Percentiles rank a stretch among this genome's conserved stretches.
Evolutionary conservation across 2,113 vertebrate genomes (phyloP).

Genomic region (Ciconia stormi): DNA sequence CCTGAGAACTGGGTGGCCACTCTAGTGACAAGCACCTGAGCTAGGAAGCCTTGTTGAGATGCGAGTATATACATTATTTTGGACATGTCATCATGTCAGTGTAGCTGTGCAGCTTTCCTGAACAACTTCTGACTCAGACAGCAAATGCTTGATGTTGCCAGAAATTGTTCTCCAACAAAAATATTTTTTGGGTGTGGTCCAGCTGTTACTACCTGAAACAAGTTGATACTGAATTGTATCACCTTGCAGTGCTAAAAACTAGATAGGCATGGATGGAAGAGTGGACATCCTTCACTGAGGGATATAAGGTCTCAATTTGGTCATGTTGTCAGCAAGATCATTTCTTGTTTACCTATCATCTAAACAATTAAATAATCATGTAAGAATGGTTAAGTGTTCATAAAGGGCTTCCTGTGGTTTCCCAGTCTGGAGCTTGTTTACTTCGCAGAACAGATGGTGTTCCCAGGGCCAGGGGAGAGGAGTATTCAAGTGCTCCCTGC

Average conservation of each 20-base stretch:
- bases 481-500: neutral
- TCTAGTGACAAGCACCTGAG: neutral
- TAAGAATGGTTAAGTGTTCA: neutral
- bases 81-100: neutral
- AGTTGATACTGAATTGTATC: neutral
- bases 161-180: neutral
- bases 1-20: neutral
- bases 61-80: neutral
- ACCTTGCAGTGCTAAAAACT: neutral
- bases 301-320: neutral
- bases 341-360: neutral
- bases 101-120: neutral
- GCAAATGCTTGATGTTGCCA: neutral
- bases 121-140: neutral
- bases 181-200: neutral
- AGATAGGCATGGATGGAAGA: neutral
- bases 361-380: neutral
- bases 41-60: neutral
- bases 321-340: neutral
- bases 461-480: neutral
- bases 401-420: neutral
- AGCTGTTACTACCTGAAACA: neutral
- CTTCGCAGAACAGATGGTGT: neutral
- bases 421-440: neutral
- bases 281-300: neutral